Conservation (phyloP, 1,140 invertebrate genomes). For the Drosophila mayri region DNA sequence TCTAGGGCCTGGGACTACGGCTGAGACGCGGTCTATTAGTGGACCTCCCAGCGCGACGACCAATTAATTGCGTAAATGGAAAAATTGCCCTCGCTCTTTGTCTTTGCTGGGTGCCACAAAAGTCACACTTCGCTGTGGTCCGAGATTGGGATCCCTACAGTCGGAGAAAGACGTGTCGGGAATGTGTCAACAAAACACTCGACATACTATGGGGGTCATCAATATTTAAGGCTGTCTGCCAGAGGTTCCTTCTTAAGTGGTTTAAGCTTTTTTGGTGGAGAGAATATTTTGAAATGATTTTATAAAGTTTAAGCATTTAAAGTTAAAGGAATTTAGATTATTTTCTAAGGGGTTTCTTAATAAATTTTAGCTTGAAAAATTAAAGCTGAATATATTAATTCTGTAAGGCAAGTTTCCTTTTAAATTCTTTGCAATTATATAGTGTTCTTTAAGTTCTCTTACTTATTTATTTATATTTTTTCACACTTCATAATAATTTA, state of each 20-base stretch:
- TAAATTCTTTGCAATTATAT: background rate
- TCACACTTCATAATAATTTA: background rate
- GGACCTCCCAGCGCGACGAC: constrained; percentile 70
- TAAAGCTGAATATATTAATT: too few species aligned
- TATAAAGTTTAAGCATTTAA: background rate
- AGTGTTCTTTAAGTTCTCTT: too few species aligned
- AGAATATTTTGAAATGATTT: background rate
- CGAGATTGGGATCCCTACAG: constrained; percentile 36
- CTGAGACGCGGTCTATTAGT: constrained; percentile 54
- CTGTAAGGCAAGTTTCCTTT: background rate
- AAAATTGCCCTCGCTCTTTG: constrained; percentile 75
- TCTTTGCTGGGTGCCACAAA: constrained; percentile 76
- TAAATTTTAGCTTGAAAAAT: background rate
- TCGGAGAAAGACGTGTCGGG: constrained; percentile 27
- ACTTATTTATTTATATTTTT: background rate
- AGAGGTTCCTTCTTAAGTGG: constrained; percentile 1
- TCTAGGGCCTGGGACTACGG: constrained; percentile 14
- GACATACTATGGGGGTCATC: constrained; percentile 27
- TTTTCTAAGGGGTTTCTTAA: background rate
- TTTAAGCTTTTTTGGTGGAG: background rate
- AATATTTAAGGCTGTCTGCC: background rate
- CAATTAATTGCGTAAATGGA: constrained; percentile 83
- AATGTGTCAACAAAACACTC: constrained; percentile 50
- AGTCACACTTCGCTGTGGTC: constrained; percentile 64
- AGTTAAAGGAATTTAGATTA: background rate